Base-by-base conservation (phyloP, 30 jellyfish, hydroid and myxozoan species). In the Hydractinia echinata region DNA sequence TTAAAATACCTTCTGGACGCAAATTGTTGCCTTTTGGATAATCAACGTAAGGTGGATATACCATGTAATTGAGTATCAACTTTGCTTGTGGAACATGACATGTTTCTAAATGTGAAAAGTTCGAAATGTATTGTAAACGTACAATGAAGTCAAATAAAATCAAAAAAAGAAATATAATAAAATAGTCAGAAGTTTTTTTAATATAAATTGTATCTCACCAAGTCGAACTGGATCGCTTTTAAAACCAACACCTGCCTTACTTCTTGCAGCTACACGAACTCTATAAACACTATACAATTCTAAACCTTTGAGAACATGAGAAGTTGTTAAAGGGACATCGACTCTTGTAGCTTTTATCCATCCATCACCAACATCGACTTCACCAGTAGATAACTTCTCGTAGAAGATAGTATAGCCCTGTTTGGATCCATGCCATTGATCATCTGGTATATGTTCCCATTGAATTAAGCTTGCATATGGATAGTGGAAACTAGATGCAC, bases 361-460 rank as follows among this genome's bases (percentile, higher is more conserved):
- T 6, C 51, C 51, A 13, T 64, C 19, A 44, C 4, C 10, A 7
- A n/a, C 74, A 7, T 64, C 74, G 39, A 64, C 5, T 13, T 64
- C 74, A 6, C 74, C 74, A 64, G 74, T 64, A n/a, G 10, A 44
- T 13, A n/a, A 4, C 18, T 64, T 64, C 5, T 64, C 51, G 4
- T 64, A 64, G 74, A 64, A 64, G 19, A 64, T 7, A n/a, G 39
- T 6, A 64, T 64, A 64, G 0, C 74, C 74, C 4, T n/a, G 51
- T 13, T 64, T 64, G 4, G 51, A n/a, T 7, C 74, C 74, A 0
- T 64, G 51, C 74, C 74, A 64, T 44, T 13, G 19, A n/a, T 64
- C 51, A 64, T 64, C 74, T 7, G 74, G 74, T 64, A 64, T 64
- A 64, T 64, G 74, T 64, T 6, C 74, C 74, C 74, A 64, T 13